Evolutionary conservation across 2,113 vertebrate genomes (phyloP), one percentile per base, ranked within the genome.

Genomic region (Sinosuthora webbiana): DNA sequence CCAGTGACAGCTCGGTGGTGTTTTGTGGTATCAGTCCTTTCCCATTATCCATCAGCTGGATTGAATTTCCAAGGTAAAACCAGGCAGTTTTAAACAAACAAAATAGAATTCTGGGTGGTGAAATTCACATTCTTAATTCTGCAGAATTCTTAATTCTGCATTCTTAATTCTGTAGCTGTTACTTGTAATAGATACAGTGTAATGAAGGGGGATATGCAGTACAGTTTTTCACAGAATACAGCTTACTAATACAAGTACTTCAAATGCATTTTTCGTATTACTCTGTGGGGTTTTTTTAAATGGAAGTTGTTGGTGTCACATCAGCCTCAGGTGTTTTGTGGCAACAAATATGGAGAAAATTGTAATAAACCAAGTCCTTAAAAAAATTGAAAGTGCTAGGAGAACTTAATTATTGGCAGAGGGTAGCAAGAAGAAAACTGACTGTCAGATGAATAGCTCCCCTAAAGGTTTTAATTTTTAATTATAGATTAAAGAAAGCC

Each of bases 381-480:
- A 44, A 89, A 90, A 91, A 93, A 75, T 18, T 67, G 56, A 49
- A 92, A 83, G 31, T 84, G 16, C 52, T 42, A 65, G 59, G n/a
- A 93, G 44, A 94, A 84, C 73, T 92, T 96, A 89, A 94, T 97
- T 95, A 92, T 42, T 89, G 83, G 76, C 62, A 84, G 85, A 96
- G 80, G 69, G 56, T 83, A 94, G 49, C 41, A 71, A 87, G 77
- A 94, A 76, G 73, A 90, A 92, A 93, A 79, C 56, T 83, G 92
- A 57, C 78, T 92, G 88, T 78, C 85, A 94, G 88, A 95, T 90
- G 60, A 96, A 96, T 84, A 82, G 77, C 88, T 93, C 49, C 92
- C 93, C 96, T 94, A 82, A 96, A 96, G 95, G 73, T 92, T 95
- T 96, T 89, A 96, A 94, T 93, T 93, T 96, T 97, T 96, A 96